Percentiles rank a stretch among this genome's conserved stretches.
Evolutionary conservation across 2,797 vertebrate genomes (phyloP).

Genomic region (Ciconia nigra): DNA sequence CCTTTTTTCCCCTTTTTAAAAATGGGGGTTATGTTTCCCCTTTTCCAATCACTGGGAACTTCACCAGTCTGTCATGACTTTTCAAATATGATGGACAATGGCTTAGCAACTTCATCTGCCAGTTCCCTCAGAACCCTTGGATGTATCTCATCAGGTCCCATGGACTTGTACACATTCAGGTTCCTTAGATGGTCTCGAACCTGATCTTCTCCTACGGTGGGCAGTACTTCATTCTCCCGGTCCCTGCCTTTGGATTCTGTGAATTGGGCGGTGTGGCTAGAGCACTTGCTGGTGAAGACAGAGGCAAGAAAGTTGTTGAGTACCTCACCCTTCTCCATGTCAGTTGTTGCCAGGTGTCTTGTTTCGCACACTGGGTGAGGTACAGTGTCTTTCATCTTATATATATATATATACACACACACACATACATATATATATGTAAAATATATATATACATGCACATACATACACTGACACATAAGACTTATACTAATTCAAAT

Average conservation of each 20-base stretch:
- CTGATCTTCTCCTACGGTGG: neutral
- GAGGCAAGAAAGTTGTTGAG: neutral
- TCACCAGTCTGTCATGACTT: neutral
- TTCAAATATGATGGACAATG: neutral
- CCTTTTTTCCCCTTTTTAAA: neutral
- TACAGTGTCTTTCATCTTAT: neutral
- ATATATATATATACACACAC: neutral
- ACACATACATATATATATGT: no score
- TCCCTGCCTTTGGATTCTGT: neutral
- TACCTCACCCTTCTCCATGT: neutral
- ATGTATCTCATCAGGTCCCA: neutral
- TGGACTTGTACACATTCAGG: neutral
- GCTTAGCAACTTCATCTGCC: neutral
- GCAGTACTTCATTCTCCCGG: neutral
- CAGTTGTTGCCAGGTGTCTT: neutral
- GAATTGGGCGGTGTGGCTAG: neutral
- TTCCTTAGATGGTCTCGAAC: neutral
- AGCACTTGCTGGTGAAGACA: neutral
- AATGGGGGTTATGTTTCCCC: neutral
- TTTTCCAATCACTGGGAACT: neutral
- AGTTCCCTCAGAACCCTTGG: no score
- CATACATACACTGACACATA: neutral
- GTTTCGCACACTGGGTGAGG: fast-evolving
- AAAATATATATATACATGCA: neutral
- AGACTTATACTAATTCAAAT: neutral